A percentile compares a stretch with the other conserved stretches of the same genome.
These are phyloP conservation scores for Plagodis pulveraria DNA, from an alignment of 2,888 invertebrate genomes.

Conservation along the genomic window DNA sequence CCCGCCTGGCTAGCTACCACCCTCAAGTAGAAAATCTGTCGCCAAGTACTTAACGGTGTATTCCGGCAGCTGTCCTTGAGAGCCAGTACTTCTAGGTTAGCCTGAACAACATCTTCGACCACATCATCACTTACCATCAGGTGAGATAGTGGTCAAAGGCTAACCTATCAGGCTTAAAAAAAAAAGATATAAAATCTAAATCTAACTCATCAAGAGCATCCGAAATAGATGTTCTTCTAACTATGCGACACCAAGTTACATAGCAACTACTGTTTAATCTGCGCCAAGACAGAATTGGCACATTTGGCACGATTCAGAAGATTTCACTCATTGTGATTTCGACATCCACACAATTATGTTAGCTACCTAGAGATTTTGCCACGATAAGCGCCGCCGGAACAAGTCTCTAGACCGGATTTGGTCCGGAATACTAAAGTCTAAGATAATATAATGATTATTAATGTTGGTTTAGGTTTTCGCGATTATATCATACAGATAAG, in stretches of 20 bases:
- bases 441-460: background rate
- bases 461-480: no score
- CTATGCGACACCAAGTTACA: slow-evolving; percentile 23
- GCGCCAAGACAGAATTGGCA: slow-evolving; percentile 34
- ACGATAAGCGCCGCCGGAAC: slow-evolving; percentile 21
- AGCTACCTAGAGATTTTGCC: slow-evolving; percentile 25
- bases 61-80: no score
- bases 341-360: slow-evolving; percentile 29
- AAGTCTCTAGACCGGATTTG: slow-evolving; percentile 6
- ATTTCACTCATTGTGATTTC: slow-evolving; percentile 35
- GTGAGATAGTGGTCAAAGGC: no score
- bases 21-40: no score
- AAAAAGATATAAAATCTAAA: no score
- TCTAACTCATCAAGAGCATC: slow-evolving; percentile 8
- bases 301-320: slow-evolving; percentile 36
- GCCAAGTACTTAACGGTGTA: no score
- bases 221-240: slow-evolving; percentile 26
- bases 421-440: slow-evolving; percentile 1
- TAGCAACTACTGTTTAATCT: background rate
- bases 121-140: no score
- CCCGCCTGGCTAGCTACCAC: no score
- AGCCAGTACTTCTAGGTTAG: no score
- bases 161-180: no score
- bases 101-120: no score
- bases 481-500: no score